Conservation (phyloP, 1,140 invertebrate species). For the Zaprionus capensis region DNA sequence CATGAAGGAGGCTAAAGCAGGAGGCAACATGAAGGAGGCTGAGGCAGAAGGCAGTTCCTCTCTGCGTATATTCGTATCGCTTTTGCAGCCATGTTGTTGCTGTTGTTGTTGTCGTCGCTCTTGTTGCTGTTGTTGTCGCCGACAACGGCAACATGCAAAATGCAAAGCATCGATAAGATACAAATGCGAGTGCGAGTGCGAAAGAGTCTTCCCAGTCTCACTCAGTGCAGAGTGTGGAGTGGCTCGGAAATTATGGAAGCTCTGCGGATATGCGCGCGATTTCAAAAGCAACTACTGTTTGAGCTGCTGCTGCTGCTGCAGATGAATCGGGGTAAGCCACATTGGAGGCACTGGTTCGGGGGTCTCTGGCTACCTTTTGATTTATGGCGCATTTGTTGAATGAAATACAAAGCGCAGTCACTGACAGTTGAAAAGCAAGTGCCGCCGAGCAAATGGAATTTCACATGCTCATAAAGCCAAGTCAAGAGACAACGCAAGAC, state of each 20-base stretch:
- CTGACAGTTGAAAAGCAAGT: constrained; percentile 71
- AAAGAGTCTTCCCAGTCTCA: constrained; percentile 9
- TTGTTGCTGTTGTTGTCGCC: constrained; percentile 50
- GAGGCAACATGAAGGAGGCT: not conserved
- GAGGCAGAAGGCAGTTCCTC: constrained; percentile 20
- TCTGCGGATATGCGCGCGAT: constrained; percentile 80
- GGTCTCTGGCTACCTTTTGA: constrained; percentile 49
- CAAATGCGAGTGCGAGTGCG: constrained; percentile 26
- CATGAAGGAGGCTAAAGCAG: not conserved
- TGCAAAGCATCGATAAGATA: constrained; percentile 83
- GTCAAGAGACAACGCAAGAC: too few relatives aligned
- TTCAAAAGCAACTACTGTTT: constrained; percentile 83
- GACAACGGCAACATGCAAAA: constrained; percentile 81
- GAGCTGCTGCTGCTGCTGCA: constrained; percentile 8
- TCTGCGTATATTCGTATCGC: constrained; percentile 2
- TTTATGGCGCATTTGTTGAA: constrained; percentile 78
- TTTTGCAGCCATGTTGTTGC: constrained; percentile 53
- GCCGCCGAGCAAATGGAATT: constrained; percentile 74
- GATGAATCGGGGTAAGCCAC: not conserved
- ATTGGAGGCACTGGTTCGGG: not conserved
- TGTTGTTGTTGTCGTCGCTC: constrained; percentile 56
- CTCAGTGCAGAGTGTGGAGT: not conserved
- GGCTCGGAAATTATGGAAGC: constrained; percentile 78
- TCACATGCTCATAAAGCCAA: constrained; percentile 70
- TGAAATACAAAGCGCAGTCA: constrained; percentile 76